Conservation (phyloP, 1,140 invertebrate species). For the Drosophila takahashii region DNA sequence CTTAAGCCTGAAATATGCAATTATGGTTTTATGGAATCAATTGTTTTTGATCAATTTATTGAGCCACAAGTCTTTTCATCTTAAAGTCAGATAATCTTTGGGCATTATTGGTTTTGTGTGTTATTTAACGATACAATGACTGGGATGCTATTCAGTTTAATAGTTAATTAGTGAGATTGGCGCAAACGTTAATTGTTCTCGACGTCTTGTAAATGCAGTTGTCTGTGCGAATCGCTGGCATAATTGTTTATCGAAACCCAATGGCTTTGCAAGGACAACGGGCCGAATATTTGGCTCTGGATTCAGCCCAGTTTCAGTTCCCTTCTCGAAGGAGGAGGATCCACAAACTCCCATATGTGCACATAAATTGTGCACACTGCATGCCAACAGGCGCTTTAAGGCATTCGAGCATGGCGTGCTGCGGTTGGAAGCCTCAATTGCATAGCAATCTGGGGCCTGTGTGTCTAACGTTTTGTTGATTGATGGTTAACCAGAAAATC, state of each 20-base stretch:
- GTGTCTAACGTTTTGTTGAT: conserved; percentile 77
- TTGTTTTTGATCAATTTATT: neutral
- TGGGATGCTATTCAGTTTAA: conserved; percentile 41
- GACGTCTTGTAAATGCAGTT: conserved; percentile 65
- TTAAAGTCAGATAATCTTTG: neutral
- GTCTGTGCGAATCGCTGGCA: conserved; percentile 27
- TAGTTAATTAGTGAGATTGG: conserved; percentile 78
- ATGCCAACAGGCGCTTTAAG: conserved; percentile 77
- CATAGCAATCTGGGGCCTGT: conserved; percentile 62
- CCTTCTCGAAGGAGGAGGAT: conserved; percentile 10
- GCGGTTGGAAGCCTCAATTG: conserved; percentile 81
- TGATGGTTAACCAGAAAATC: conserved; percentile 82
- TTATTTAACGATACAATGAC: conserved; percentile 18
- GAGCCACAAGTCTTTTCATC: neutral
- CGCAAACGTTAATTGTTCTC: conserved; percentile 71
- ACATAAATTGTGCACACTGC: conserved; percentile 70
- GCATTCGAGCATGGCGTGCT: conserved; percentile 78
- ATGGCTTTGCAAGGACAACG: conserved; percentile 63
- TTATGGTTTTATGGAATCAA: neutral
- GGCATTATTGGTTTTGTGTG: conserved; percentile 13
- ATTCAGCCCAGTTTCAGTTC: neutral
- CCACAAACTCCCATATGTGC: conserved; percentile 9
- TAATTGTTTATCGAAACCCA: conserved; percentile 77
- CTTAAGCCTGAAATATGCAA: neutral
- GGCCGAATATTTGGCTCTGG: neutral